Evolutionary conservation across 2,797 vertebrate genomes (phyloP).

Genomic region (Enteromius afrohamiltoni): DNA sequence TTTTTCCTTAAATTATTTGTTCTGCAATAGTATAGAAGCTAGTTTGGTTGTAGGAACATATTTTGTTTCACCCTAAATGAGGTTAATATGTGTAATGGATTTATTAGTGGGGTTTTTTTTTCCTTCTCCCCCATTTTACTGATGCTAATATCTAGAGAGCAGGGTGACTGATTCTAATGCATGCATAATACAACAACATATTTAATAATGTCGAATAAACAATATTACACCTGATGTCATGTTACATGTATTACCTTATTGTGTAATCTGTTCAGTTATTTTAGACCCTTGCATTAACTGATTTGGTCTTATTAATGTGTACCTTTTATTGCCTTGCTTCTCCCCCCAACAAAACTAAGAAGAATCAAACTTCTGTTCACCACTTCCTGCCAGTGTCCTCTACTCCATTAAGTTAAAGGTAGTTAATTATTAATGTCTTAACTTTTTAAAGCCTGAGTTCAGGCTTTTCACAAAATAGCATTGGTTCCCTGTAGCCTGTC

Average conservation of each 20-base stretch:
- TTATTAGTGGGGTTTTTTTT: not conserved
- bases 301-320: not conserved
- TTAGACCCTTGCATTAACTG: not conserved
- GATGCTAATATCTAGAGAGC: not conserved
- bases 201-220: not conserved
- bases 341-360: not conserved
- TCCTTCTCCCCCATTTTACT: not conserved
- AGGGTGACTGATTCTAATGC: not conserved
- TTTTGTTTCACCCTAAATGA: not conserved
- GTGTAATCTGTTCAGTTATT: not conserved
- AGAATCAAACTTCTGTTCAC: slow-evolving; percentile 38
- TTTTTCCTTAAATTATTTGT: not conserved
- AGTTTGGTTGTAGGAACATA: not conserved
- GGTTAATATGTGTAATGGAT: not conserved
- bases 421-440: slow-evolving; percentile 73
- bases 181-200: not conserved
- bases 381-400: slow-evolving; percentile 55
- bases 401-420: slow-evolving; percentile 49
- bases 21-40: not conserved
- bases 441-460: slow-evolving; percentile 26
- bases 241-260: not conserved
- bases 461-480: slow-evolving; percentile 47
- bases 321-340: slow-evolving; percentile 9
- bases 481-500: slow-evolving; percentile 49
- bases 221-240: not conserved